phyloP scores from a whole-genome alignment of 2,888 invertebrate species.

The Oscheius sp. region DNA sequence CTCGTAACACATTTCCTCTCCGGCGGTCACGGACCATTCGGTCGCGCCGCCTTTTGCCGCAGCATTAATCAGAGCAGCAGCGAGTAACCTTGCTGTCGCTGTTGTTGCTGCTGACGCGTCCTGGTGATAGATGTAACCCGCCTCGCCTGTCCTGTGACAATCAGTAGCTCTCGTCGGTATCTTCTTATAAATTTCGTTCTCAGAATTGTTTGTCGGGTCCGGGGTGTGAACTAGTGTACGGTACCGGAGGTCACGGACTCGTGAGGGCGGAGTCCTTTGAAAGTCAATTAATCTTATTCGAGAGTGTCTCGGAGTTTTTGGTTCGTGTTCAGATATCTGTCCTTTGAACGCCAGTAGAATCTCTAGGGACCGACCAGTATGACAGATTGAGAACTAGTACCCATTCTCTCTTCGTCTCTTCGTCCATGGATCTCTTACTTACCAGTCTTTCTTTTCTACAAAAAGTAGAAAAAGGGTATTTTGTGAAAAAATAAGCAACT shows the following conservation, averaged over 20 bases:
- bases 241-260: background rate
- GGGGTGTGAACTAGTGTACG: background rate
- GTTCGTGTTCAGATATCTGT: no score
- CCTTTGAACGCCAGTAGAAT: no score
- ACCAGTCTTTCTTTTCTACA: no score
- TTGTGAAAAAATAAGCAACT: no score
- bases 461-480: no score
- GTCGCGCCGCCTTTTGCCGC: constrained; percentile 18
- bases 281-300: background rate
- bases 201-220: background rate
- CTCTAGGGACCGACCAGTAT: no score
- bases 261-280: background rate
- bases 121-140: constrained; percentile 14
- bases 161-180: background rate
- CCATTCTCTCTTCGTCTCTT: no score
- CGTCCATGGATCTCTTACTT: no score
- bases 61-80: constrained; percentile 30
- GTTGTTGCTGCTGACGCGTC: constrained; percentile 9
- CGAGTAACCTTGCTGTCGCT: constrained; percentile 19
- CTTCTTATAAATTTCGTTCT: background rate
- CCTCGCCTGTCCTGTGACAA: constrained; percentile 3
- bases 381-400: no score
- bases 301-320: background rate
- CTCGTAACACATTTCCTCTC: background rate
- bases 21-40: constrained; percentile 19